Evolutionary conservation across 2,888 invertebrate species (phyloP).

Genomic region (Cylindroiulus punctatus): DNA sequence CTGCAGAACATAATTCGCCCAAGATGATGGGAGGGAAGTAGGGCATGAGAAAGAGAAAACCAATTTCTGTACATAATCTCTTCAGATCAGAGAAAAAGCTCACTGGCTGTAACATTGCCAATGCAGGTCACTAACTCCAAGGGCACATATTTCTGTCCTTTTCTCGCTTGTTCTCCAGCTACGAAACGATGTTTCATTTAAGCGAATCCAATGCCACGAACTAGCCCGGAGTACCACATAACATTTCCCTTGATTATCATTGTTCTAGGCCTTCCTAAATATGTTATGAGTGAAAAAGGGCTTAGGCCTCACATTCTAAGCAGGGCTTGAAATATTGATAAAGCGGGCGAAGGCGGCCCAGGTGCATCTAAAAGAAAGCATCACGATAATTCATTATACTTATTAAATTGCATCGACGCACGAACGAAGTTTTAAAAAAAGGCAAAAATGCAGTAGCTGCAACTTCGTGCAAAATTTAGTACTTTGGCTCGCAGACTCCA

Average conservation of each 20-base stretch:
- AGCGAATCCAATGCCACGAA: background rate
- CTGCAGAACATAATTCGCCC: background rate
- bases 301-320: background rate
- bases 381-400: background rate
- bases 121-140: constrained; percentile 47
- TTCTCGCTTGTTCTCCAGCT: background rate
- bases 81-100: constrained; percentile 35
- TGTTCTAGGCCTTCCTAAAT: background rate
- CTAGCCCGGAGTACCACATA: background rate
- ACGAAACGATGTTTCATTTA: background rate
- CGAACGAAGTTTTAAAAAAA: background rate
- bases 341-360: background rate
- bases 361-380: background rate
- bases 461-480: background rate
- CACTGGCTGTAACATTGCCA: background rate
- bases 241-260: constrained; percentile 1
- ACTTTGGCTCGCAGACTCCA: background rate
- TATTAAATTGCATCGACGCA: background rate
- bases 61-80: constrained; percentile 43
- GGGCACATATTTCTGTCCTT: constrained; percentile 4
- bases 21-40: background rate
- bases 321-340: background rate
- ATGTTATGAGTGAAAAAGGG: constrained; percentile 5
- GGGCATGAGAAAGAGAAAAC: constrained; percentile 20
- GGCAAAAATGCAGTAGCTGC: background rate